Conservation (phyloP, 2,797 vertebrate genomes). For the Sebastes minor region DNA sequence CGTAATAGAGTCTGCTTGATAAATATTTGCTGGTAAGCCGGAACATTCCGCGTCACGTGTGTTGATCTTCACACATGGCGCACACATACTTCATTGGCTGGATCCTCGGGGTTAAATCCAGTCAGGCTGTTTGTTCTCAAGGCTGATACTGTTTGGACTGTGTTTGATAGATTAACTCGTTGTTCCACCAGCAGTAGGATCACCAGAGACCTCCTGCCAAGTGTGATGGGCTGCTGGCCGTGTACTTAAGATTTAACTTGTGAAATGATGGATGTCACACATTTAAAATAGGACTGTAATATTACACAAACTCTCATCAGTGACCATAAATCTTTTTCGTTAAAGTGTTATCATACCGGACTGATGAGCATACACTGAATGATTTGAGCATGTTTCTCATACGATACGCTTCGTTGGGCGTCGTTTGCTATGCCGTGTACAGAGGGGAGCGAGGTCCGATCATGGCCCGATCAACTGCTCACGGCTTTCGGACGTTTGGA, state of each 20-base stretch:
- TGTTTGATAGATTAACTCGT: conserved; percentile 23
- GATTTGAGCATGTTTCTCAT: too few relatives aligned
- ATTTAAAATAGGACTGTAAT: neutral
- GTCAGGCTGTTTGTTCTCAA: conserved; percentile 34
- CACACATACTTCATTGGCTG: conserved; percentile 30
- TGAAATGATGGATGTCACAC: neutral
- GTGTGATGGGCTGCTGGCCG: neutral
- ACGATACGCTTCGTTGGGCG: too few relatives aligned
- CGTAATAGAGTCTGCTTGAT: conserved; percentile 17
- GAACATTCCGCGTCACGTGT: conserved; percentile 29
- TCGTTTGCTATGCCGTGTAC: neutral
- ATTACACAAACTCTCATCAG: neutral
- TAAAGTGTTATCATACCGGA: conserved; percentile 3
- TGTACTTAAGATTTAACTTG: neutral
- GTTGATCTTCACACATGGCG: conserved; percentile 52
- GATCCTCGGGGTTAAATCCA: conserved; percentile 17
- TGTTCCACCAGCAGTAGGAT: neutral
- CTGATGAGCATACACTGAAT: neutral
- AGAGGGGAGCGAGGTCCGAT: neutral
- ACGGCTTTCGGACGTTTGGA: neutral
- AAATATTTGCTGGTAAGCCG: conserved; percentile 55
- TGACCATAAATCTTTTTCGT: neutral
- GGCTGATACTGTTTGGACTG: conserved; percentile 35
- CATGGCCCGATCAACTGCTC: neutral
- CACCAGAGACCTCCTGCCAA: conserved; percentile 15